A percentile compares a stretch with the other conserved stretches of the same genome.
Conservation (phyloP, 2,797 vertebrate genomes). For the Sebastes melanostomus region DNA sequence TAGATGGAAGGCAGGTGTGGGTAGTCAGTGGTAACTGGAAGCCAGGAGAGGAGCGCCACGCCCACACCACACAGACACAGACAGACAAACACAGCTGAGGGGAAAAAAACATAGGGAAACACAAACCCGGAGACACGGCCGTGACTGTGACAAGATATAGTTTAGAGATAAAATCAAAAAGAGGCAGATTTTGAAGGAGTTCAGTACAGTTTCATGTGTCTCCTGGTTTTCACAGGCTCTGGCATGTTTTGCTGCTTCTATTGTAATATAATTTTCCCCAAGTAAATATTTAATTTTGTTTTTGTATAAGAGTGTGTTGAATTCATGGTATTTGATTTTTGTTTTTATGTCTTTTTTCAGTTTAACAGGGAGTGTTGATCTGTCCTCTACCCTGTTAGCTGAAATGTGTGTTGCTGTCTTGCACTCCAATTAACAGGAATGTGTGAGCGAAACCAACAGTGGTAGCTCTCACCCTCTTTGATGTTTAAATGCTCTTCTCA, state of each 20-base stretch:
- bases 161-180: not conserved
- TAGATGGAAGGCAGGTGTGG: not conserved
- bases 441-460: conserved; percentile 25
- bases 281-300: not conserved
- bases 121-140: too few species aligned
- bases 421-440: conserved; percentile 31
- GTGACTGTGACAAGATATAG: too few species aligned
- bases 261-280: not conserved
- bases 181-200: not conserved
- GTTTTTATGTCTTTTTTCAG: not conserved
- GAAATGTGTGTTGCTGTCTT: not conserved
- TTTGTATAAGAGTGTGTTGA: not conserved
- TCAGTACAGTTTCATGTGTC: not conserved
- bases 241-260: not conserved
- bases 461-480: conserved; percentile 15
- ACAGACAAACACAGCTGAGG: not conserved
- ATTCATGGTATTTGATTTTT: not conserved
- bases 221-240: not conserved
- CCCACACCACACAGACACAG: not conserved
- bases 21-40: not conserved
- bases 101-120: not conserved
- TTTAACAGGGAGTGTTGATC: not conserved
- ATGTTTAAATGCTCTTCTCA: conserved; percentile 21
- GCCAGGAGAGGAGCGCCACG: not conserved
- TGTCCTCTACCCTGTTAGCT: not conserved